Conservation (phyloP, 2,113 vertebrate species). For the Sminthopsis crassicaudata region DNA sequence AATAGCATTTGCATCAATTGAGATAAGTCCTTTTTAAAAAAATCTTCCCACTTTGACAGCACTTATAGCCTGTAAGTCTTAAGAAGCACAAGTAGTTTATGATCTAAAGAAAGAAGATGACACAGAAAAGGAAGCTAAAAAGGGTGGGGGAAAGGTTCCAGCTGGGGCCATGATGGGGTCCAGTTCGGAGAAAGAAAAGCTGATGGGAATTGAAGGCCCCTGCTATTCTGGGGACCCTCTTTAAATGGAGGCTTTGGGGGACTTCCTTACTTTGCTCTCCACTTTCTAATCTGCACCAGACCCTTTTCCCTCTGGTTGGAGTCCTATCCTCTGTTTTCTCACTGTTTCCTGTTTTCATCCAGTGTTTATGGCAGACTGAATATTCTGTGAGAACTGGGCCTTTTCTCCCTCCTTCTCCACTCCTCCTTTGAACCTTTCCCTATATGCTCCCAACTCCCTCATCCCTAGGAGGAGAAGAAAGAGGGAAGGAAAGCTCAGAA, state of each 20-base stretch:
- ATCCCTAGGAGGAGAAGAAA: neutral
- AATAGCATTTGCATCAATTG: neutral
- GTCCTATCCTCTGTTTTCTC: neutral
- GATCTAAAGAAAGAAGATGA: neutral
- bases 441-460: neutral
- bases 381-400: neutral
- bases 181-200: neutral
- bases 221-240: neutral
- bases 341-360: neutral
- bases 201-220: neutral
- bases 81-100: neutral
- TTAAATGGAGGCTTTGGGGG: neutral
- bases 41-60: neutral
- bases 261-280: neutral
- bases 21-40: neutral
- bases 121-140: neutral
- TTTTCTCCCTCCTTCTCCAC: neutral
- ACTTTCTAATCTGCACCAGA: neutral
- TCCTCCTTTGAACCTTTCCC: neutral
- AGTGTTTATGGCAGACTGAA: neutral
- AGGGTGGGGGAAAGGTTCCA: neutral
- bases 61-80: neutral
- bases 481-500: neutral
- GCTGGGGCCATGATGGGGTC: neutral
- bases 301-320: neutral